A percentile compares a stretch with the other conserved stretches of the same genome.
These are phyloP conservation scores for Drosophila littoralis DNA, from an alignment of 1,140 invertebrate species.

Conservation along the genomic window DNA sequence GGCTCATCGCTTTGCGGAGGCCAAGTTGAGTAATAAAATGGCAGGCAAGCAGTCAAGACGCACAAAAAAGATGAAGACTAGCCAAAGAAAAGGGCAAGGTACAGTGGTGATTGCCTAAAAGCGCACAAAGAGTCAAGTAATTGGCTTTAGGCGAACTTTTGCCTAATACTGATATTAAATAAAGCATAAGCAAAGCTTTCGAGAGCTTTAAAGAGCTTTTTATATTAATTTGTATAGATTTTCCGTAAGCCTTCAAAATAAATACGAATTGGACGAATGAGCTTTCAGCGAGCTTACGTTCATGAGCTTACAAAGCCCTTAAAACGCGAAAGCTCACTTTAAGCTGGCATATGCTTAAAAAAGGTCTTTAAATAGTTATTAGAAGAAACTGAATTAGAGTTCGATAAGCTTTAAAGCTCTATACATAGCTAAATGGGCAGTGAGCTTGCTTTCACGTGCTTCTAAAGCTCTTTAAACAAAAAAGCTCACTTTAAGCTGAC, in stretches of 20 bases:
- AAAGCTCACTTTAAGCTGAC: too few species aligned
- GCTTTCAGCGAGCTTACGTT: neutral
- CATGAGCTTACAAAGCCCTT: too few species aligned
- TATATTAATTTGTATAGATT: too few species aligned
- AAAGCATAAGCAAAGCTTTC: neutral
- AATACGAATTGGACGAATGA: neutral
- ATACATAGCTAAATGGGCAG: too few species aligned
- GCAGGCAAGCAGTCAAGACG: constrained; percentile 25
- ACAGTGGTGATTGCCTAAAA: constrained; percentile 25
- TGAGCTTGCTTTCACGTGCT: too few species aligned
- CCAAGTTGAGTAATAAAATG: constrained; percentile 68
- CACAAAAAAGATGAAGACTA: constrained; percentile 8
- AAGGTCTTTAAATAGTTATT: too few species aligned
- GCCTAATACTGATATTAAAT: neutral
- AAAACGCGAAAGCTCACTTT: too few species aligned
- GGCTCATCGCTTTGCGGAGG: neutral
- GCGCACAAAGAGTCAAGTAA: neutral
- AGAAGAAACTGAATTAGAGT: too few species aligned
- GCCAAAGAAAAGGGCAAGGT: neutral
- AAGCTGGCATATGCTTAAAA: too few species aligned
- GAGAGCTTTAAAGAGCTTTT: neutral
- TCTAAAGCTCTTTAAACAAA: too few species aligned
- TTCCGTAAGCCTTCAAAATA: too few species aligned
- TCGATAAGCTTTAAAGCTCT: too few species aligned
- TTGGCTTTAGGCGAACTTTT: neutral